Percentiles rank a stretch among this genome's conserved stretches.
Conservation (phyloP, 1,140 invertebrate species). For the Pachyrhynchus sulphureomaculatus region DNA sequence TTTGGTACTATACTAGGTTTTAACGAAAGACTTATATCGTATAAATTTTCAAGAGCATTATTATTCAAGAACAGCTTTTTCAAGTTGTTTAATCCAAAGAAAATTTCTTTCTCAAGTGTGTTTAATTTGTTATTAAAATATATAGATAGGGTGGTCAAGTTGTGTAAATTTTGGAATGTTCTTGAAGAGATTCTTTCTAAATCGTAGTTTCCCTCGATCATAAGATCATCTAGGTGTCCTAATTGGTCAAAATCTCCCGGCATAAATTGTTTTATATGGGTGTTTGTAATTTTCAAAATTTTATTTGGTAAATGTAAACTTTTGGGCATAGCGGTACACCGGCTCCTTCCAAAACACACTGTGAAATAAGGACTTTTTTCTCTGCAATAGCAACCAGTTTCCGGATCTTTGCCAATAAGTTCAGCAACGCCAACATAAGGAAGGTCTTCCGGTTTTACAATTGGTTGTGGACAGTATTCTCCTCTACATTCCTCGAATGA, state of each 20-base stretch:
- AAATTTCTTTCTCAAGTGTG: constrained; percentile 35
- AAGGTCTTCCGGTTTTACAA: constrained; percentile 2
- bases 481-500: constrained; percentile 20
- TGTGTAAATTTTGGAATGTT: constrained; percentile 40
- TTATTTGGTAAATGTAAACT: constrained; percentile 24
- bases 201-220: constrained; percentile 42
- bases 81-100: constrained; percentile 41
- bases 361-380: constrained; percentile 24
- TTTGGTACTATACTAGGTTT: constrained; percentile 30
- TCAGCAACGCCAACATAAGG: neutral
- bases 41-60: constrained; percentile 42
- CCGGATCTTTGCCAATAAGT: constrained; percentile 22
- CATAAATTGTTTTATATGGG: constrained; percentile 31
- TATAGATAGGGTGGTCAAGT: constrained; percentile 41
- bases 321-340: constrained; percentile 38
- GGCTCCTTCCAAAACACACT: constrained; percentile 38
- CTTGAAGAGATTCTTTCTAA: constrained; percentile 34
- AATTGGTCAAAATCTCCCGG: constrained; percentile 37
- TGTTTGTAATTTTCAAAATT: constrained; percentile 31
- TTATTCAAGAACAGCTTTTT: constrained; percentile 38
- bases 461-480: constrained; percentile 20
- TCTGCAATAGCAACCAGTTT: constrained; percentile 41
- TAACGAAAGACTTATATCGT: constrained; percentile 34
- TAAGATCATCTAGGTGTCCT: constrained; percentile 29
- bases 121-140: constrained; percentile 41